These are phyloP conservation scores for Temnopleurus reevesii DNA, from an alignment of 53 echinoderm and acorn worm species.

Conservation along the genomic window DNA sequence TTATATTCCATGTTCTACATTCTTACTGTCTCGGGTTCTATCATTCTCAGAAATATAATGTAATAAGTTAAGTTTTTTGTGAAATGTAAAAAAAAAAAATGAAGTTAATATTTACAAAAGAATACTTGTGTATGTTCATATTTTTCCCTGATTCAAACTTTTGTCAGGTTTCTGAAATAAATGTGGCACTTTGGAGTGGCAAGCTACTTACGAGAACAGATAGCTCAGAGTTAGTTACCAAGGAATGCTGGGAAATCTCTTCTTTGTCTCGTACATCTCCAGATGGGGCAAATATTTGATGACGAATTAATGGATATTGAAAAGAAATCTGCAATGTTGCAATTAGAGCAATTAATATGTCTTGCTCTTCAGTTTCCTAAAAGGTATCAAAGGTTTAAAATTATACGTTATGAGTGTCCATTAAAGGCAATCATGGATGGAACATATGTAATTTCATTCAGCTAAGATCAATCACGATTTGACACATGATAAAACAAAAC, in stretches of 20 bases:
- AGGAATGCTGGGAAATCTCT: background rate
- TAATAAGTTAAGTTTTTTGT: too few relatives aligned
- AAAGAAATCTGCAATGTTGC: conserved; percentile 20
- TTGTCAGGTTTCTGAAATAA: too few relatives aligned
- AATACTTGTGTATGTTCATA: too few relatives aligned
- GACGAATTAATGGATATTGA: background rate
- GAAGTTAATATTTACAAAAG: too few relatives aligned
- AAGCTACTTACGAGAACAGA: background rate
- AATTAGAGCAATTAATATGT: conserved; percentile 29
- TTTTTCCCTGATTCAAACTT: too few relatives aligned
- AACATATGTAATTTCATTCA: background rate
- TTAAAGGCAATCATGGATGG: conserved; percentile 13
- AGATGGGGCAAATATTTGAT: conserved; percentile 14
- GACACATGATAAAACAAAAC: background rate
- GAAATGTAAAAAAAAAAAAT: too few relatives aligned
- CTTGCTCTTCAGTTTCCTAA: background rate
- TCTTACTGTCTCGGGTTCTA: too few relatives aligned
- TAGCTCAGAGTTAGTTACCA: background rate
- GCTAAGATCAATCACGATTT: background rate
- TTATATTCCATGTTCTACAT: too few relatives aligned
- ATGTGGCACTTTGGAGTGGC: too few relatives aligned
- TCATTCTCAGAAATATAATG: too few relatives aligned
- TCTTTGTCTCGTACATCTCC: background rate
- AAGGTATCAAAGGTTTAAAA: background rate
- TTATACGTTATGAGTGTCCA: background rate